phyloP scores from a whole-genome alignment of 2,888 invertebrate species.

The Ennomos quercinarius region DNA sequence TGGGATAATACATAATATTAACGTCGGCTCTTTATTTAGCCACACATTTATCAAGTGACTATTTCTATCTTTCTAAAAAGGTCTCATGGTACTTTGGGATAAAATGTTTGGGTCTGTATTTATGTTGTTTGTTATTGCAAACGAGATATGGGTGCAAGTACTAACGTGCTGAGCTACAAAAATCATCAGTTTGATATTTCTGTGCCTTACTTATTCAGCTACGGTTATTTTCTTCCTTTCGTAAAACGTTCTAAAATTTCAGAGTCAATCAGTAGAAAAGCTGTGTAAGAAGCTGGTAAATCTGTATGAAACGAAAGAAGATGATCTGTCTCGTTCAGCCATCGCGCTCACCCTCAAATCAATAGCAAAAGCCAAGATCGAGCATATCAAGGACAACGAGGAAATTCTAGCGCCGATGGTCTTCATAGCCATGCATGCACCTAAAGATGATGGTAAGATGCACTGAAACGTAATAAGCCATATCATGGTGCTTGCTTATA shows the following conservation, averaged over 20 bases:
- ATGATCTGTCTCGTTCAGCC: constrained; percentile 90
- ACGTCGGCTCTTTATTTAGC: no score
- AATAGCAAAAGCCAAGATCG: constrained; percentile 93
- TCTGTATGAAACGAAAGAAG: constrained; percentile 85
- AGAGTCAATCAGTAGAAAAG: constrained; percentile 84
- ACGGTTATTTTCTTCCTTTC: neutral
- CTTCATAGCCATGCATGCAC: constrained; percentile 96
- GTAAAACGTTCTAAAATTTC: constrained; percentile 19
- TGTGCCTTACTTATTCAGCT: neutral
- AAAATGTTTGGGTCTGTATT: no score
- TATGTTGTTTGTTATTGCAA: no score
- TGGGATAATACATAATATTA: no score
- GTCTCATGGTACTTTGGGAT: no score
- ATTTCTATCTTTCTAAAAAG: no score
- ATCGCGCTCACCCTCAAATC: constrained; percentile 92
- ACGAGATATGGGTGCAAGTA: no score
- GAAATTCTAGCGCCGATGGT: constrained; percentile 91
- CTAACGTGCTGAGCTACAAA: no score
- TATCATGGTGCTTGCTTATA: no score
- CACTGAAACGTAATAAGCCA: no score
- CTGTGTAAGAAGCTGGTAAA: constrained; percentile 84
- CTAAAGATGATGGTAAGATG: constrained; percentile 86
- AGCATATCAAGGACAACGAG: constrained; percentile 92
- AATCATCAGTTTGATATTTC: no score
- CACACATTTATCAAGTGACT: no score